These are phyloP conservation scores for Aptenodytes patagonicus DNA, from an alignment of 2,113 vertebrate genomes.

Conservation along the genomic window DNA sequence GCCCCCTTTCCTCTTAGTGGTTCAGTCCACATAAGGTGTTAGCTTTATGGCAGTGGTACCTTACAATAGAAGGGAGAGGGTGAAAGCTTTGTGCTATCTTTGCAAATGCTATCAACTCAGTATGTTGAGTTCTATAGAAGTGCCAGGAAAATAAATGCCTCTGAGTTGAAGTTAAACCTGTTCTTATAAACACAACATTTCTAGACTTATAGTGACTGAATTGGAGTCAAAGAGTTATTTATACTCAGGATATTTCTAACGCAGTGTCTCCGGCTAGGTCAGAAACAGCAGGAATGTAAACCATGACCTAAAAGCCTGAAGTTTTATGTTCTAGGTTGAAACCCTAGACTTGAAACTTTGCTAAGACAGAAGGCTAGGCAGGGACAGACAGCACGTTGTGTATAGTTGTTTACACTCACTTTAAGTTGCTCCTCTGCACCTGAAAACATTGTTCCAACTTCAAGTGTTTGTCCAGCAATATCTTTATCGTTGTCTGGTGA, in stretches of 20 bases:
- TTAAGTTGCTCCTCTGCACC: neutral
- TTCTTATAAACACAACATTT: neutral
- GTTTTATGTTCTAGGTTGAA: neutral
- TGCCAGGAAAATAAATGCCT: neutral
- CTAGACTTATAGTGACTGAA: neutral
- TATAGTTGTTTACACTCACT: neutral
- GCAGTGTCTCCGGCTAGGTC: neutral
- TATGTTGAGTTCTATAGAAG: neutral
- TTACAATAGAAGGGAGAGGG: neutral
- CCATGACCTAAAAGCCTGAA: neutral
- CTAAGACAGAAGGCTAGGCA: neutral
- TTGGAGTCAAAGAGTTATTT: neutral
- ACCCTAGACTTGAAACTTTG: neutral
- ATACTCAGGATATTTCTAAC: neutral
- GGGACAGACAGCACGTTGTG: neutral
- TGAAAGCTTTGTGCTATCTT: neutral
- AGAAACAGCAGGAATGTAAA: neutral
- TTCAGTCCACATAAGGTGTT: neutral
- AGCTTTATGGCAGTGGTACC: neutral
- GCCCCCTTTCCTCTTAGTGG: neutral
- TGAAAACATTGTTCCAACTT: neutral
- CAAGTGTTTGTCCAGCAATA: neutral
- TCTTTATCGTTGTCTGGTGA: neutral
- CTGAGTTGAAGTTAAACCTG: neutral
- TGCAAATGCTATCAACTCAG: neutral